These are phyloP conservation scores for Zosterops lateralis DNA, from an alignment of 2,113 vertebrate species.

Conservation along the genomic window DNA sequence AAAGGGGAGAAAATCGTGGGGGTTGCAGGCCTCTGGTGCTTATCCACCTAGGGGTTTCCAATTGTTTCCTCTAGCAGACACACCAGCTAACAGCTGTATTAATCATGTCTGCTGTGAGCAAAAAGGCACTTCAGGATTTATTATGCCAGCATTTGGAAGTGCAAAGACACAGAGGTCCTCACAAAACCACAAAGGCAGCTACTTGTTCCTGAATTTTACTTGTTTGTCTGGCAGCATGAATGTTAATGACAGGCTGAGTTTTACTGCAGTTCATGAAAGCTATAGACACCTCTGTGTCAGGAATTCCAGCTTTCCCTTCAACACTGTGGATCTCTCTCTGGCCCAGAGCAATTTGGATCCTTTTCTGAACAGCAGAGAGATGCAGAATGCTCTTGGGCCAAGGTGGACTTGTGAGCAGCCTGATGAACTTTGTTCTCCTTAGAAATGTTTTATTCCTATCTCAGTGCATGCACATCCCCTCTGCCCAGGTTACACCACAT, in stretches of 20 bases:
- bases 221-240: not conserved
- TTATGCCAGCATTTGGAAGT: not conserved
- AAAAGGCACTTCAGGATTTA: conserved; percentile 9
- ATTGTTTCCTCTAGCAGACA: not conserved
- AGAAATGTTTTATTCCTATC: not conserved
- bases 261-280: not conserved
- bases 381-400: not conserved
- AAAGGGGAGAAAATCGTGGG: fast-evolving
- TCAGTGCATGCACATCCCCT: not conserved
- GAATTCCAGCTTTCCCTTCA: not conserved
- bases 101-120: not conserved
- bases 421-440: not conserved
- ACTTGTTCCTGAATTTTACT: not conserved
- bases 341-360: not conserved
- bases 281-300: not conserved
- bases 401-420: not conserved
- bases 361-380: not conserved
- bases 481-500: not conserved
- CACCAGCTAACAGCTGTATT: not conserved
- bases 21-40: not conserved
- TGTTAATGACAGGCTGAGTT: not conserved
- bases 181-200: not conserved
- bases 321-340: not conserved
- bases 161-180: not conserved
- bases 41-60: not conserved